Evolutionary conservation across 1,140 invertebrate species (phyloP), one percentile per base, ranked within the genome.

Genomic region (Halyomorpha halys): DNA sequence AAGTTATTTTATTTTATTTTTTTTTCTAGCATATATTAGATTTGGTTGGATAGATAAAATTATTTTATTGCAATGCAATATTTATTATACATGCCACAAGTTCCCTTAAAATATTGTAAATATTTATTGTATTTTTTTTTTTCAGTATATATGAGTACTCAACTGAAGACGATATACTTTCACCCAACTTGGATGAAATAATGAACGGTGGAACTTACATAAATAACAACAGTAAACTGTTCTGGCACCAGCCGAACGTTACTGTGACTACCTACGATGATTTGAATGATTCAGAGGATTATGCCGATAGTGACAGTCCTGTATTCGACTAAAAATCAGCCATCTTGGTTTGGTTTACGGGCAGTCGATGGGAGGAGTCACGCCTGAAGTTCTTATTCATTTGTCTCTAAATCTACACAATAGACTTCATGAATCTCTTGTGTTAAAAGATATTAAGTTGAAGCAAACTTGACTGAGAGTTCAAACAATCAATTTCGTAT

Each of bases 121-220:
- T 59, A 21, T 54, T 61, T 63, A 59, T 15, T 19, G 9, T 66
- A 25, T 65, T 11, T 59, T 69, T 71, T 75, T 72, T 82, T 80
- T 73, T 80, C 82, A 82, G 80, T 82, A 74, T 79, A 77, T 44
- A 71, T 61, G 54, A 47, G n/a, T 64, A 23, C 34, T 66, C 71
- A 63, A 67, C 70, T 34, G 80, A 81, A 64, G 82, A 83, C 61
- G 82, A 84, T 67, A 77, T 81, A 64, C 72, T 84, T 23, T 82
- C 81, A 45, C 81, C 81, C 25, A 81, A 83, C 69, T 68, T 84
- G 66, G 82, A 84, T 71, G 78, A 80, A n/a, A 76, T 81, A 62
- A 75, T 81, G 49, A 39, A 39, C 27, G 66, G 63, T 16, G 15
- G 65, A 16, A 53, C 53, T 47, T 62, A 47, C 61, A 66, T 64